Evolutionary conservation across 2,113 vertebrate genomes (phyloP).

Genomic region (Paedocypris sp.): DNA sequence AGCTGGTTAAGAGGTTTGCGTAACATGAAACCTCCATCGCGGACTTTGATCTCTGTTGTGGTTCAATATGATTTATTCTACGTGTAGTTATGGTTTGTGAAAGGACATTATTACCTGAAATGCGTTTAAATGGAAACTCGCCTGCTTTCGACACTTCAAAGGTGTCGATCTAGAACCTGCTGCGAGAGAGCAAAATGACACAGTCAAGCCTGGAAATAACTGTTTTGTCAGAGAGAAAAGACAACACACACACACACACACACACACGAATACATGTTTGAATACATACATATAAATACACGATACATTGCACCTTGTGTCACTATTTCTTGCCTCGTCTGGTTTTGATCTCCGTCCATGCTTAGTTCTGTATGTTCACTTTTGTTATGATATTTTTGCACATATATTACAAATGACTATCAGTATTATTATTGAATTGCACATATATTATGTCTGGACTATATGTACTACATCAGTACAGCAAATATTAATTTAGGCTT

Average conservation of each 20-base stretch:
- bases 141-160: background rate
- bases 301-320: too few species aligned
- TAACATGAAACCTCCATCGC: background rate
- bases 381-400: too few species aligned
- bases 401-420: too few species aligned
- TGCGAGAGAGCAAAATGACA: background rate
- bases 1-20: too few species aligned
- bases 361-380: too few species aligned
- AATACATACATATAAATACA: too few species aligned
- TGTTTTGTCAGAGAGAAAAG: background rate
- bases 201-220: background rate
- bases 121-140: constrained; percentile 2
- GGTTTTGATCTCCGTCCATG: too few species aligned
- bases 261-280: background rate
- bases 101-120: constrained; percentile 8
- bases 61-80: background rate
- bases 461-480: too few species aligned
- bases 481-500: too few species aligned
- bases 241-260: background rate
- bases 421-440: too few species aligned
- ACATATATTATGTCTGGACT: too few species aligned
- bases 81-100: background rate
- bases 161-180: background rate
- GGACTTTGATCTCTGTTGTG: constrained; percentile 9
- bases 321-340: too few species aligned